Conservation (phyloP, 92 coral and sea anemone genomes). For the Phymanthus crucifer region DNA sequence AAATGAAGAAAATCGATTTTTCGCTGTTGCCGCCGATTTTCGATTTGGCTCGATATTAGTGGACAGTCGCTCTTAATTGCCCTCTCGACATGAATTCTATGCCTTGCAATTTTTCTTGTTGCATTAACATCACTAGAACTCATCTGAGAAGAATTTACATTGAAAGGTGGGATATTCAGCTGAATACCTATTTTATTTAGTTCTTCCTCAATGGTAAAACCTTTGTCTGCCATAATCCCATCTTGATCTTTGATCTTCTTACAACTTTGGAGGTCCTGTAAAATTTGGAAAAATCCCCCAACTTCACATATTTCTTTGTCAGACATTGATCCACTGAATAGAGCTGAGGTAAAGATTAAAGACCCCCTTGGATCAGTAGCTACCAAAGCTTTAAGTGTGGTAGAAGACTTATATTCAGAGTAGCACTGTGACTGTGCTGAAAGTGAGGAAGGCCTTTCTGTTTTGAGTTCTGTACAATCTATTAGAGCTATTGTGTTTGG, state of each 20-base stretch:
- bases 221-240: slow-evolving; percentile 44
- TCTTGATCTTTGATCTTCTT: slow-evolving; percentile 27
- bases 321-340: slow-evolving; percentile 45
- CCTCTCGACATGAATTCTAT: slow-evolving; percentile 12
- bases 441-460: slow-evolving; percentile 19
- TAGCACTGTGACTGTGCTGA: slow-evolving; percentile 19
- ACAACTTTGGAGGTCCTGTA: slow-evolving; percentile 19
- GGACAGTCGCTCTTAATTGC: not conserved
- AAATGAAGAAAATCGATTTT: too few species aligned
- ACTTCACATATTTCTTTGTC: slow-evolving; percentile 29
- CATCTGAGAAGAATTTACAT: slow-evolving; percentile 31
- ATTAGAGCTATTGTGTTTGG: slow-evolving; percentile 33
- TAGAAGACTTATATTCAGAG: slow-evolving; percentile 30
- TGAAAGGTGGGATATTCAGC: slow-evolving; percentile 37
- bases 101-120: not conserved
- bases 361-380: slow-evolving; percentile 41
- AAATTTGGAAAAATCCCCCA: slow-evolving; percentile 33
- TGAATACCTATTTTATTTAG: slow-evolving; percentile 25
- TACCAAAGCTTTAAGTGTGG: slow-evolving; percentile 33
- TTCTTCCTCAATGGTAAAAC: slow-evolving; percentile 32
- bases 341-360: slow-evolving; percentile 25
- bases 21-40: too few species aligned
- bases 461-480: slow-evolving; percentile 30
- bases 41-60: too few species aligned
- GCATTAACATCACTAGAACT: not conserved